Evolutionary conservation across 2,113 vertebrate species (phyloP), one percentile per base, ranked within the genome.

Genomic region (Epinephelus cyanopodus): DNA sequence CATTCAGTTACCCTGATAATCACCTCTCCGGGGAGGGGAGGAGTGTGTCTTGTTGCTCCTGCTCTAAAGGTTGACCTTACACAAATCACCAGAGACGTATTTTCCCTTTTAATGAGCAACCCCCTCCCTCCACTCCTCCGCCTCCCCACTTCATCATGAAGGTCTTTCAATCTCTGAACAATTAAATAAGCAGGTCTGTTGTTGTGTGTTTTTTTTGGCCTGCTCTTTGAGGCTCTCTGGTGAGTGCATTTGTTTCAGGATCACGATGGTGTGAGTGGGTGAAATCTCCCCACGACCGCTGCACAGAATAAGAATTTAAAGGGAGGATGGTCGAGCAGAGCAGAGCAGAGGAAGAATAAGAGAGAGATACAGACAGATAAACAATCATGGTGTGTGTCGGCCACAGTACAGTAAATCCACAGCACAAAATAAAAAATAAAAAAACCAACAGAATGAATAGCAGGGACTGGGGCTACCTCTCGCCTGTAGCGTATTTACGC

Each of bases 81-180:
- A 79, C 68, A 76, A 73, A 78, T 71, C 81, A 86, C 65, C 73
- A 76, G 56, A 81, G 15, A 42, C 4, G 3, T 64, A 52, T 83
- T 79, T 74, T 54, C 48, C 58, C 61, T 47, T 70, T 69, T 84
- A 87, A 92, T 90, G 72, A 92, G 64, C 42, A 79, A 37, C 33
- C 52, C 25, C 42, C 15, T 8, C 60, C 27, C 18, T 45, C 33
- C 12, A 29, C 14, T 13, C 52, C 27, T 6, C 23, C 17, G 37
- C 2, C 15, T 14, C 33, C 5, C 3, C n/a, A 42, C 63, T 66
- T 91, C 66, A 79, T 54, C 45, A 27, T 61, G 64, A 90, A 90
- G 88, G 82, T 87, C 82, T 92, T 92, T 79, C 82, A 81, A 82
- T 83, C 58, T 76, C 78, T 42, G 52, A 87, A 73, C 70, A 83